A percentile compares a stretch with the other conserved stretches of the same genome.
phyloP scores from a whole-genome alignment of 2,888 invertebrate species.

The Lasioglossum vierecki region DNA sequence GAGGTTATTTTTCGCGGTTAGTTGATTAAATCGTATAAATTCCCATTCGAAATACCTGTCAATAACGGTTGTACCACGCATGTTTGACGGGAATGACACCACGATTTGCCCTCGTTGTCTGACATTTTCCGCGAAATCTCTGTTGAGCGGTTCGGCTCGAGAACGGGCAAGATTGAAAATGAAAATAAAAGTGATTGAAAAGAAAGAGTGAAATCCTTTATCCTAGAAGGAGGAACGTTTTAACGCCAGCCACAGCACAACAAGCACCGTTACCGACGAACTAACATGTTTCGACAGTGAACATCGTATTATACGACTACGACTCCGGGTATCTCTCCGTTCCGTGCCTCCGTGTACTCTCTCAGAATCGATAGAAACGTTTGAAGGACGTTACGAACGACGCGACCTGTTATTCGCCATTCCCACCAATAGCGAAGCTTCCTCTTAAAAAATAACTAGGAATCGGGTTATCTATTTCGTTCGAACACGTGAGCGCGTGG shows the following conservation, averaged over 20 bases:
- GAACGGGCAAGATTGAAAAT: neutral
- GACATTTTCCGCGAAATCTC: constrained; percentile 73
- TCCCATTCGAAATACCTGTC: constrained; percentile 87
- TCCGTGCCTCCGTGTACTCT: constrained; percentile 32
- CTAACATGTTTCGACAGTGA: constrained; percentile 67
- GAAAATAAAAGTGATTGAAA: constrained; percentile 11
- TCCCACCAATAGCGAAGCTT: constrained; percentile 49
- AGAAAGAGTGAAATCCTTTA: neutral
- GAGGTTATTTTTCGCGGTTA: constrained; percentile 36
- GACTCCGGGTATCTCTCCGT: constrained; percentile 2
- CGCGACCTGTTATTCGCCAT: constrained; percentile 62
- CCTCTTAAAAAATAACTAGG: constrained; percentile 53
- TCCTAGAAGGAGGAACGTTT: constrained; percentile 4
- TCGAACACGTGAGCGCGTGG: constrained; percentile 23
- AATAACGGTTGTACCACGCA: constrained; percentile 95
- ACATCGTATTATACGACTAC: constrained; percentile 67
- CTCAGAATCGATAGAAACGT: constrained; percentile 74
- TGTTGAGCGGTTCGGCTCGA: neutral
- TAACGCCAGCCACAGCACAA: constrained; percentile 29
- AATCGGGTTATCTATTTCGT: constrained; percentile 31
- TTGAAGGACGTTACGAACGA: constrained; percentile 71
- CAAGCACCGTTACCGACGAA: constrained; percentile 62
- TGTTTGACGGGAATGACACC: constrained; percentile 88
- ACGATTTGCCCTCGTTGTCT: constrained; percentile 69
- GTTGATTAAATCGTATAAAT: neutral